These are phyloP conservation scores for Platysteira castanea DNA, from an alignment of 2,113 vertebrate genomes.

Conservation along the genomic window DNA sequence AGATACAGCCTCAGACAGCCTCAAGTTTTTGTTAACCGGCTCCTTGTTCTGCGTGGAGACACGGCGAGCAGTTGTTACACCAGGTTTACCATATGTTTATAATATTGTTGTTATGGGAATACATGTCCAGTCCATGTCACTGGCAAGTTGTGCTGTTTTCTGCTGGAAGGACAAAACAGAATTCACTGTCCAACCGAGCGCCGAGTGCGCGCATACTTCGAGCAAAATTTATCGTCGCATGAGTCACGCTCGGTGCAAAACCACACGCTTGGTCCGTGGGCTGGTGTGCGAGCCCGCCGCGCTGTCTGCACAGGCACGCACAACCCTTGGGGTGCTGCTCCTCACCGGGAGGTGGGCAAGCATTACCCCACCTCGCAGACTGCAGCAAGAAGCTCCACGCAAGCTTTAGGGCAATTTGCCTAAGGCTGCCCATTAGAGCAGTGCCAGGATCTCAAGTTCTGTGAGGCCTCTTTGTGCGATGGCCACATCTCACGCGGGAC, in stretches of 20 bases:
- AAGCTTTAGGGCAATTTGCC: background rate
- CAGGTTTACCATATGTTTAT: constrained; percentile 36
- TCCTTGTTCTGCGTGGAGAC: constrained; percentile 9
- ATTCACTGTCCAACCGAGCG: background rate
- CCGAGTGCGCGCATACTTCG: background rate
- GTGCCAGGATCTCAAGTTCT: background rate
- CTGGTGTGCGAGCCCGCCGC: background rate
- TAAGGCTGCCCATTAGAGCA: background rate
- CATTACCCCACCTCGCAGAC: background rate
- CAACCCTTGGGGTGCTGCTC: background rate
- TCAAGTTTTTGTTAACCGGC: background rate
- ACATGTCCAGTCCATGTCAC: background rate
- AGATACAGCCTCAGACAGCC: constrained; percentile 19
- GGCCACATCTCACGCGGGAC: accelerated
- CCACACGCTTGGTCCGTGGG: background rate
- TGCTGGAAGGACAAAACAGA: constrained; percentile 21
- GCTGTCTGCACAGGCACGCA: background rate
- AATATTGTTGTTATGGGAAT: constrained; percentile 39
- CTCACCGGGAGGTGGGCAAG: background rate
- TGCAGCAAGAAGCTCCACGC: background rate
- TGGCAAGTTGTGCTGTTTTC: constrained; percentile 25
- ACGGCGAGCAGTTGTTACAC: background rate
- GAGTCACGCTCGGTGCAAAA: background rate
- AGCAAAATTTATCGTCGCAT: background rate
- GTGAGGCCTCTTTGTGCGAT: accelerated